Base-by-base conservation (phyloP, 2,797 vertebrate species). In the Vireo griseus region DNA sequence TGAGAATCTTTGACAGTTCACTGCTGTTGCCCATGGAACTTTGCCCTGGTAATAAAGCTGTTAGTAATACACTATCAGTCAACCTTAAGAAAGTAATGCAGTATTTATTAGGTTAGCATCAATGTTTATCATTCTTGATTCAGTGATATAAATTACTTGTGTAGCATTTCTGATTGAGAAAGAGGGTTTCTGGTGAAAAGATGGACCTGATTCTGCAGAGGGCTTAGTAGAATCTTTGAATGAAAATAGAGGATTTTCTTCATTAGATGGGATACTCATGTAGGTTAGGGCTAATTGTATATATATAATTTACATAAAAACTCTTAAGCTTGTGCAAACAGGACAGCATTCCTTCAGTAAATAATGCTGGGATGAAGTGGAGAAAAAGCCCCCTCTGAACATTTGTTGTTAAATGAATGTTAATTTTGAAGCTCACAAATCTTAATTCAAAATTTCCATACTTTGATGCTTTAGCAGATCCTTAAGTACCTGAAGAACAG, bases 1-100 rank as follows among this genome's bases (percentile, higher is more conserved):
- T 75, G 45, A 91, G 48, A 90, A 90, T 94, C 67, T 86, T 83
- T 91, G 92, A 94, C 73, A 94, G 62, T 84, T 92, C 92, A 89
- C 85, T 88, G 82, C 88, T 94, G 69, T 91, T 86, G 73, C 66
- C 59, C 79, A 50, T 94, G 76, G 90, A 95, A 94, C 48, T 84
- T 78, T 91, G 76, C 76, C 73, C 62, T 91, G 21, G 48, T 78
- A 94, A 79, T 92, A 96, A 96, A 94, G 21, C 29, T 91, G 66
- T 67, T 95, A 91, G 59, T 88, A 94, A 69, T 65, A 76, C 9
- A 26, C 37, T 33, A 73, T 86, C 79, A 77, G 76, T 95, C 89
- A 94, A 26, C 82, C 73, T 94, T 75, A 78, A 76, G 65, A 93
- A 88, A 92, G 40, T 71, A 83, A 67, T 73, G 35, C 35, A 86